Percentiles rank a stretch among this genome's conserved stretches.
Evolutionary conservation across 1,140 invertebrate genomes (phyloP).

Genomic region (Eubasilissa regina): DNA sequence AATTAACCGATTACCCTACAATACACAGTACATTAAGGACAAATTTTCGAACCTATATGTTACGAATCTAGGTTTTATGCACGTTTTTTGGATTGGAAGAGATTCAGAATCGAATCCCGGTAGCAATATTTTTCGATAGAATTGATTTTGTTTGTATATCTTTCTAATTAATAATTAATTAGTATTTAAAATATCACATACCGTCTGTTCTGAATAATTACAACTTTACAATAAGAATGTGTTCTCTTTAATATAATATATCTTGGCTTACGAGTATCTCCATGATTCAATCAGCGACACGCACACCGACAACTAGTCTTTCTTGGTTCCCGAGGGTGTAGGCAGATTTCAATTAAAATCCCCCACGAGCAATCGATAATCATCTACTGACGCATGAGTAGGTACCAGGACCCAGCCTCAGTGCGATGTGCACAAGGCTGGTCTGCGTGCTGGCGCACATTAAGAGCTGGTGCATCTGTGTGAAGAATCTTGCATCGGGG

Average conservation of each 20-base stretch:
- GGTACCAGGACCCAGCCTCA: not conserved
- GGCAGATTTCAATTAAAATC: conserved; percentile 47
- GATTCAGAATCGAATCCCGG: too few relatives aligned
- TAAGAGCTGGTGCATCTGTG: conserved; percentile 14
- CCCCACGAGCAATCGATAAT: conserved; percentile 20
- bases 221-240: too few relatives aligned
- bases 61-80: too few relatives aligned
- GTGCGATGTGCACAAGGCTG: not conserved
- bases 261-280: not conserved
- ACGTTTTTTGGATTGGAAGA: too few relatives aligned
- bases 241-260: too few relatives aligned
- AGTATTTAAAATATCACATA: too few relatives aligned
- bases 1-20: not conserved
- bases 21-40: too few relatives aligned
- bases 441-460: conserved; percentile 26
- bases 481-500: not conserved
- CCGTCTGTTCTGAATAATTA: too few relatives aligned
- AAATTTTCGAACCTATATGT: too few relatives aligned
- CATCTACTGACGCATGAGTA: conserved; percentile 28
- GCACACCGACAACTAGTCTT: not conserved
- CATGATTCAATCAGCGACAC: conserved; percentile 12
- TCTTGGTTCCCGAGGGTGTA: conserved; percentile 11
- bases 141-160: too few relatives aligned
- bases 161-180: too few relatives aligned
- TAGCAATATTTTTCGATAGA: too few relatives aligned